A percentile compares a stretch with the other conserved stretches of the same genome.
Conservation (phyloP, 1,140 invertebrate species). For the Yoshiicerus persimilis region DNA sequence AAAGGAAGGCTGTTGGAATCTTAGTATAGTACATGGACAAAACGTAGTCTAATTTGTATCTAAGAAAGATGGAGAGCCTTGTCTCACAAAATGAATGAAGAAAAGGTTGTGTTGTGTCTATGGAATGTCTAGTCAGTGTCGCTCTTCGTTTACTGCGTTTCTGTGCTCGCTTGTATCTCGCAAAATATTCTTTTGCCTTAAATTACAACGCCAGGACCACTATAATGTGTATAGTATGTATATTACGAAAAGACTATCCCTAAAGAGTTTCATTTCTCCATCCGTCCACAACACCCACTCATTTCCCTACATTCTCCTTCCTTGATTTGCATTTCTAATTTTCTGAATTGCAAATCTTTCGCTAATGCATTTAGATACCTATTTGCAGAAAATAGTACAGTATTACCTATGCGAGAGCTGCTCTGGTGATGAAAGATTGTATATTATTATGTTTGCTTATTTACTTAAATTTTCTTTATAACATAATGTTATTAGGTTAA, state of each 20-base stretch:
- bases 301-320: neutral
- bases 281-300: neutral
- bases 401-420: neutral
- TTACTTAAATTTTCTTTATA: neutral
- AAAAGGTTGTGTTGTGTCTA: neutral
- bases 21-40: neutral
- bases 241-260: neutral
- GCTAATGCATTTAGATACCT: neutral
- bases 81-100: neutral
- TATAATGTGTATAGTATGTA: neutral
- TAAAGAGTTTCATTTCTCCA: neutral
- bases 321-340: slow-evolving; percentile 10
- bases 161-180: neutral
- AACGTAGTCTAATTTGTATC: too few relatives aligned
- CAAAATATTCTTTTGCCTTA: neutral
- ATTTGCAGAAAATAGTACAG: neutral
- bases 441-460: neutral
- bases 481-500: neutral
- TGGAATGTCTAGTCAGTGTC: neutral
- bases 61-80: too few relatives aligned
- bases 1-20: neutral
- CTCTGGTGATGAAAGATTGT: neutral
- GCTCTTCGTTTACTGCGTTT: neutral
- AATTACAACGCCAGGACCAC: too few relatives aligned
- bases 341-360: neutral